Evolutionary conservation across 2,113 vertebrate genomes (phyloP).

Genomic region (Pseudorasbora parva): DNA sequence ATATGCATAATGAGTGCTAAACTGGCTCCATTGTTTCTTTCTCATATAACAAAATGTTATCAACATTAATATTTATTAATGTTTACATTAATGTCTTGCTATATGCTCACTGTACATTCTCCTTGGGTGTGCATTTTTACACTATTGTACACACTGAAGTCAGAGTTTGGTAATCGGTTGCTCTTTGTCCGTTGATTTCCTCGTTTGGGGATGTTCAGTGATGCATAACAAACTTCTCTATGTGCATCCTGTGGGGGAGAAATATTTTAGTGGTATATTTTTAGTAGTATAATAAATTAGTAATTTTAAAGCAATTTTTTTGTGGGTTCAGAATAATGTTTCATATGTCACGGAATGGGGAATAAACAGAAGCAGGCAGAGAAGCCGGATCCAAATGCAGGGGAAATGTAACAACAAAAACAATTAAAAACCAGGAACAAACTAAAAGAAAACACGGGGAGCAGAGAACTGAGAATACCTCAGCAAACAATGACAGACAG

Average conservation of each 20-base stretch:
- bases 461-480: too few relatives aligned
- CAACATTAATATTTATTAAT: not conserved
- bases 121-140: not conserved
- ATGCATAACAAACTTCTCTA: constrained; percentile 35
- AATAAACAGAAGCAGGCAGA: too few relatives aligned
- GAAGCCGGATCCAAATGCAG: too few relatives aligned
- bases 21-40: not conserved
- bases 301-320: not conserved
- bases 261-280: not conserved
- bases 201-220: constrained; percentile 37
- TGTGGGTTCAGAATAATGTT: not conserved
- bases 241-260: constrained; percentile 7
- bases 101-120: too few relatives aligned
- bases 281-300: not conserved
- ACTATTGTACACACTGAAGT: constrained; percentile 24
- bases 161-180: not conserved
- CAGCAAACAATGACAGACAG: too few relatives aligned
- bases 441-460: too few relatives aligned
- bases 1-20: not conserved
- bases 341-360: too few relatives aligned
- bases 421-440: too few relatives aligned
- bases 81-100: too few relatives aligned
- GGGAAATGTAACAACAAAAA: too few relatives aligned
- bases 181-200: not conserved
- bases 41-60: not conserved